These are phyloP conservation scores for Spodoptera litura DNA, from an alignment of 1,140 invertebrate genomes.

Conservation along the genomic window DNA sequence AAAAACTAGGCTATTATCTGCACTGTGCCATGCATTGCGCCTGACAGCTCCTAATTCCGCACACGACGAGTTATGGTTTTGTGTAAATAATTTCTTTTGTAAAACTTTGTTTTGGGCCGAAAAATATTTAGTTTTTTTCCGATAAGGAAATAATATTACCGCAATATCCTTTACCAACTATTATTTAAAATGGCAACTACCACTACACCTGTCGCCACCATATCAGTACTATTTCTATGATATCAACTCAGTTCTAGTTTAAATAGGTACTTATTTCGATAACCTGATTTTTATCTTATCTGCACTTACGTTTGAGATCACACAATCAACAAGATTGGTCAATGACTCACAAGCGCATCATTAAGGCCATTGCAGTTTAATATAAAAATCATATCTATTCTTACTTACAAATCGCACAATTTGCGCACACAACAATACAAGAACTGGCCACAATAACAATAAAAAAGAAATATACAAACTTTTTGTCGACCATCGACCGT, in stretches of 20 bases:
- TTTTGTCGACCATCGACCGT: slow-evolving; percentile 32
- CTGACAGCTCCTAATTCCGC: slow-evolving; percentile 29
- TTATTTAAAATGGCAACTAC: too few relatives aligned
- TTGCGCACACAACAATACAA: slow-evolving; percentile 4
- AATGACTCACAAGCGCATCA: too few relatives aligned
- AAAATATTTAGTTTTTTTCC: not conserved
- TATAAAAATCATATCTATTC: too few relatives aligned
- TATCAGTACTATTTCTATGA: too few relatives aligned
- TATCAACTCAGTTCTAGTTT: too few relatives aligned
- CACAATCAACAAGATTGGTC: too few relatives aligned
- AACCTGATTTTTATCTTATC: too few relatives aligned
- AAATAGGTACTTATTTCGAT: too few relatives aligned
- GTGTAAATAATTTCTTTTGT: slow-evolving; percentile 1
- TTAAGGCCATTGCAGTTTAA: too few relatives aligned
- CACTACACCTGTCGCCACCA: too few relatives aligned
- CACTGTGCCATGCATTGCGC: slow-evolving; percentile 8
- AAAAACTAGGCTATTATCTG: slow-evolving; percentile 20
- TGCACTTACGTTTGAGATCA: too few relatives aligned
- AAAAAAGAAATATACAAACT: not conserved
- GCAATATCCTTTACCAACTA: too few relatives aligned
- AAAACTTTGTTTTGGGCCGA: not conserved
- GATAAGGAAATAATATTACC: not conserved
- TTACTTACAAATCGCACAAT: not conserved
- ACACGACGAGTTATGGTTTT: slow-evolving; percentile 4
- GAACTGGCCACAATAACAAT: slow-evolving; percentile 19